These are phyloP conservation scores for Phrynocephalus guinanensis DNA, from an alignment of 2,797 vertebrate species.

Conservation along the genomic window DNA sequence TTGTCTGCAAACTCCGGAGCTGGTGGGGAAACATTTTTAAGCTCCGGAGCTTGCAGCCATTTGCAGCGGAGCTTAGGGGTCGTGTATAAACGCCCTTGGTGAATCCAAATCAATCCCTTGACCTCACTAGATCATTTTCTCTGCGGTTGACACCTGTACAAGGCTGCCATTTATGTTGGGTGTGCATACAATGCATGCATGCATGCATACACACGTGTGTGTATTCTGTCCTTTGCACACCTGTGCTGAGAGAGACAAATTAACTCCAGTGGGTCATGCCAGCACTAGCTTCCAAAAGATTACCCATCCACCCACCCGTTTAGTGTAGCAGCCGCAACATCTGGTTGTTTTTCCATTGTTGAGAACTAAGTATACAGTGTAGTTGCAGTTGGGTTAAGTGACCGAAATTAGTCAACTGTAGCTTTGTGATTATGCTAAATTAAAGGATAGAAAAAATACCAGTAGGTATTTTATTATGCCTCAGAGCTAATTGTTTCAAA, in stretches of 20 bases:
- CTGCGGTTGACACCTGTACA: background rate
- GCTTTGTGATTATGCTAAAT: conserved; percentile 30
- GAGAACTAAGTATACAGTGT: background rate
- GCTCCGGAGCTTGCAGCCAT: too few species aligned
- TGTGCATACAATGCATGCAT: too few species aligned
- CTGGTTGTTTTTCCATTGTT: background rate
- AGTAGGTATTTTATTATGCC: background rate
- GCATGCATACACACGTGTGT: too few species aligned
- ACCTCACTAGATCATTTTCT: conserved; percentile 36
- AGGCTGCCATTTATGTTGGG: too few species aligned
- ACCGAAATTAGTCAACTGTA: conserved; percentile 14
- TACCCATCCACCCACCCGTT: background rate
- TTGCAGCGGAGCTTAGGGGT: too few species aligned
- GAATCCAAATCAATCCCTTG: background rate
- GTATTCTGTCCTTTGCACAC: background rate
- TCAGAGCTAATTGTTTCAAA: background rate
- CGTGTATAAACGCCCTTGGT: too few species aligned
- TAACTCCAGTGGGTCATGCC: background rate
- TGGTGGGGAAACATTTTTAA: too few species aligned
- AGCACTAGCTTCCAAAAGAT: background rate
- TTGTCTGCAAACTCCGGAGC: too few species aligned
- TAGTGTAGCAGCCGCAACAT: background rate
- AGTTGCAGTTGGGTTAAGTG: background rate
- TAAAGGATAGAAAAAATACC: conserved; percentile 21
- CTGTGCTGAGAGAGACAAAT: conserved; percentile 15